Percentiles rank a stretch among this genome's conserved stretches.
Conservation (phyloP, 2,888 invertebrate species). For the Elgonia sp. region DNA sequence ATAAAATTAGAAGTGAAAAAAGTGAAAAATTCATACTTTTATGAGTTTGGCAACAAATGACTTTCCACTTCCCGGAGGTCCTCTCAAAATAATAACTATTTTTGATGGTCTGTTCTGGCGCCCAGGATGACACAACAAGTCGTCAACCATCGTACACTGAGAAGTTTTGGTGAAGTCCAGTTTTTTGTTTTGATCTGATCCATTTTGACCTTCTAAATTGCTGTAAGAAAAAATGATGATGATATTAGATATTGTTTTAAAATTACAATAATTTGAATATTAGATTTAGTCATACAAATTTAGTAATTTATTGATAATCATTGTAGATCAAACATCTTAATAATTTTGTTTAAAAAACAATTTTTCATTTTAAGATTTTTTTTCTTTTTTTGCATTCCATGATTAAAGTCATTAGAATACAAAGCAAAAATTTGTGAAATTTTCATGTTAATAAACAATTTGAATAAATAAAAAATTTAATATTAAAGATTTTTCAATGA, state of each 20-base stretch:
- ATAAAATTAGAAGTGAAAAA: too few species aligned
- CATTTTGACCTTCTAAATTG: slow-evolving; percentile 79
- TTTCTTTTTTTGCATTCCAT: background rate
- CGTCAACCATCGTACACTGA: slow-evolving; percentile 92
- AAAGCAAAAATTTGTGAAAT: background rate
- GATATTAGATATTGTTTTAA: background rate
- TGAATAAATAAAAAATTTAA: background rate
- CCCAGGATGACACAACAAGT: slow-evolving; percentile 93
- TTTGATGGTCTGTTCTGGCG: slow-evolving; percentile 92
- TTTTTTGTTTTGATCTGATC: slow-evolving; percentile 80
- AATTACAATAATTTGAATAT: background rate
- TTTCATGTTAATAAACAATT: slow-evolving; percentile 17
- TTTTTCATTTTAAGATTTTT: background rate
- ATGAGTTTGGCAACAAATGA: slow-evolving; percentile 96
- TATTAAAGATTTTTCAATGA: too few species aligned
- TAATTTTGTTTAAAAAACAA: background rate
- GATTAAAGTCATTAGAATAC: background rate
- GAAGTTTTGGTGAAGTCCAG: slow-evolving; percentile 84
- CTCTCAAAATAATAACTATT: slow-evolving; percentile 96
- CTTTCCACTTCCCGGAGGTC: slow-evolving; percentile 98
- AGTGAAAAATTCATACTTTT: slow-evolving; percentile 88
- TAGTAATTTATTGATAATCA: background rate
- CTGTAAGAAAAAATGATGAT: slow-evolving; percentile 76
- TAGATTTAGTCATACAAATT: background rate
- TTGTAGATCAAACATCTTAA: too few species aligned